A percentile compares a stretch with the other conserved stretches of the same genome.
Conservation (phyloP, 2,888 invertebrate species). For the Quadroppia sp. region DNA sequence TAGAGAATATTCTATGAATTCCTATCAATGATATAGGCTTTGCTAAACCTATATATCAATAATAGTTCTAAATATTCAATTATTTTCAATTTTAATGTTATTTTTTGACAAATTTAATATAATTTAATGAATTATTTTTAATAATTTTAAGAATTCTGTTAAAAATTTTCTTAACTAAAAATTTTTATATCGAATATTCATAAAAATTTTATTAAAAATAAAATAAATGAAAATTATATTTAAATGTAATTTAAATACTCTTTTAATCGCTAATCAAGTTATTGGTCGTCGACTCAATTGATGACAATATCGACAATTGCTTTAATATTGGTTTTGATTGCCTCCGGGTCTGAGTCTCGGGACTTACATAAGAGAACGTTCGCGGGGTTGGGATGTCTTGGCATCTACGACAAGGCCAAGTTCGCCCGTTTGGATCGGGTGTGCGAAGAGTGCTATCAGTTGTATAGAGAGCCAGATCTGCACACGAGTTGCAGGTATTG, state of each 20-base stretch:
- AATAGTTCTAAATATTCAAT: too few relatives aligned
- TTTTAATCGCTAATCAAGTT: not conserved
- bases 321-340: not conserved
- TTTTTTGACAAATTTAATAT: too few relatives aligned
- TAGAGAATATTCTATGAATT: not conserved
- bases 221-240: not conserved
- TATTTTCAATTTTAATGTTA: too few relatives aligned
- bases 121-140: too few relatives aligned
- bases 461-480: constrained; percentile 45
- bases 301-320: not conserved
- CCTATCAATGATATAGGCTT: not conserved
- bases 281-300: not conserved
- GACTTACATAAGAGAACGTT: constrained; percentile 43
- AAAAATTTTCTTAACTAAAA: too few relatives aligned
- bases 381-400: constrained; percentile 45
- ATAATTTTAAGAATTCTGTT: too few relatives aligned
- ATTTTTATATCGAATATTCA: too few relatives aligned
- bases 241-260: not conserved
- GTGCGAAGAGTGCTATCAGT: constrained; percentile 48
- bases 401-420: constrained; percentile 46
- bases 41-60: too few relatives aligned
- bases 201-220: too few relatives aligned
- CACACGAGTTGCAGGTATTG: constrained; percentile 45
- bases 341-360: constrained; percentile 3
- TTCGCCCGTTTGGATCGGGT: constrained; percentile 46